Conservation (phyloP, 2,888 invertebrate species). For the Acleris sparsana region DNA sequence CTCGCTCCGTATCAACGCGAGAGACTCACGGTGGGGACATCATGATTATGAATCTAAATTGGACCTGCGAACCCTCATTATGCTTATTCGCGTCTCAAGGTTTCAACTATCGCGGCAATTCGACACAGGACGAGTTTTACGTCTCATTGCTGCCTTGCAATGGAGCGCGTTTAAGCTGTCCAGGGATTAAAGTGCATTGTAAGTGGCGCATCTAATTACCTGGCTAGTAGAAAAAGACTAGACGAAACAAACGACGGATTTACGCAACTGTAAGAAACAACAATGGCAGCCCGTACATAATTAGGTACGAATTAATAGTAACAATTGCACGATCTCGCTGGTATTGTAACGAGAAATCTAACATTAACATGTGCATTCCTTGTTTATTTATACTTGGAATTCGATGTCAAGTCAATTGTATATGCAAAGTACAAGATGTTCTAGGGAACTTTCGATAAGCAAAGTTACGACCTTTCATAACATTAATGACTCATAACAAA, state of each 20-base stretch:
- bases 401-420: not conserved
- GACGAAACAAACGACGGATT: slow-evolving; percentile 55
- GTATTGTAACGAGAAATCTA: not conserved
- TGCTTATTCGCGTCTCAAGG: slow-evolving; percentile 5
- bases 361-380: slow-evolving; percentile 6
- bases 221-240: slow-evolving; percentile 23
- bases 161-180: slow-evolving; percentile 5
- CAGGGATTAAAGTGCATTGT: slow-evolving; percentile 6
- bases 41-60: slow-evolving; percentile 31
- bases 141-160: slow-evolving; percentile 10
- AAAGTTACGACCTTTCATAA: not conserved
- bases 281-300: slow-evolving; percentile 46
- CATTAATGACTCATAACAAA: not conserved
- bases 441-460: too few relatives aligned
- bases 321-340: slow-evolving; percentile 4
- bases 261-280: slow-evolving; percentile 52
- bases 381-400: slow-evolving; percentile 1
- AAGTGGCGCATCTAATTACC: slow-evolving; percentile 31
- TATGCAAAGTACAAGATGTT: too few relatives aligned
- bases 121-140: slow-evolving; percentile 8
- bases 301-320: slow-evolving; percentile 17
- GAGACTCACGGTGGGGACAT: slow-evolving; percentile 17
- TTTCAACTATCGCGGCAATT: not conserved
- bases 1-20: slow-evolving; percentile 9
- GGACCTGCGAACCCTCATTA: slow-evolving; percentile 29